A percentile compares a stretch with the other conserved stretches of the same genome.
Conservation (phyloP, 1,140 invertebrate genomes). For the Centruroides sculpturatus region DNA sequence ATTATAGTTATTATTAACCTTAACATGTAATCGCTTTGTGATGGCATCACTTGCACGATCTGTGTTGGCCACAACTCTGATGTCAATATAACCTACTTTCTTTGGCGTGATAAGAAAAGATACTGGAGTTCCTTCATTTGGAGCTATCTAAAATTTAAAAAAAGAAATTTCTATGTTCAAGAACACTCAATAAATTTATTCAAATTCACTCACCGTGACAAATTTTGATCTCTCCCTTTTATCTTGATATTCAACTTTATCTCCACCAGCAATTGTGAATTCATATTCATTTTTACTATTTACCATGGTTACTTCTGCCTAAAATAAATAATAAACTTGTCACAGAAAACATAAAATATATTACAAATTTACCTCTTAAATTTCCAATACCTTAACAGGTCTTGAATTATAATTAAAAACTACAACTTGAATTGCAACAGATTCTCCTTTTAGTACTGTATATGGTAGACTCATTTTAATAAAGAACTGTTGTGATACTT, state of each 20-base stretch:
- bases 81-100: slow-evolving; percentile 51
- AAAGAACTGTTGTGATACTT: slow-evolving; percentile 77
- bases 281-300: slow-evolving; percentile 64
- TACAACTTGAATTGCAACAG: slow-evolving; percentile 73
- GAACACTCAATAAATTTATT: neutral
- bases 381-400: slow-evolving; percentile 39
- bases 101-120: slow-evolving; percentile 66
- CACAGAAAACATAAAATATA: too few relatives aligned
- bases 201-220: slow-evolving; percentile 4
- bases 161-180: neutral
- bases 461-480: slow-evolving; percentile 73
- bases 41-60: slow-evolving; percentile 53
- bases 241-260: slow-evolving; percentile 27
- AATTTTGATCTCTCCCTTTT: slow-evolving; percentile 17
- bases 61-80: slow-evolving; percentile 55
- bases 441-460: slow-evolving; percentile 76
- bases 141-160: slow-evolving; percentile 34
- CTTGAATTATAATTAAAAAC: slow-evolving; percentile 80
- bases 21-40: slow-evolving; percentile 51
- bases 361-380: too few relatives aligned
- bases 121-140: slow-evolving; percentile 49
- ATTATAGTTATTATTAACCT: slow-evolving; percentile 32
- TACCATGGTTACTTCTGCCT: slow-evolving; percentile 66
- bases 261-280: slow-evolving; percentile 56
- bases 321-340: slow-evolving; percentile 8